Conservation (phyloP, 2,113 vertebrate species). For the Turdus rufiventris region DNA sequence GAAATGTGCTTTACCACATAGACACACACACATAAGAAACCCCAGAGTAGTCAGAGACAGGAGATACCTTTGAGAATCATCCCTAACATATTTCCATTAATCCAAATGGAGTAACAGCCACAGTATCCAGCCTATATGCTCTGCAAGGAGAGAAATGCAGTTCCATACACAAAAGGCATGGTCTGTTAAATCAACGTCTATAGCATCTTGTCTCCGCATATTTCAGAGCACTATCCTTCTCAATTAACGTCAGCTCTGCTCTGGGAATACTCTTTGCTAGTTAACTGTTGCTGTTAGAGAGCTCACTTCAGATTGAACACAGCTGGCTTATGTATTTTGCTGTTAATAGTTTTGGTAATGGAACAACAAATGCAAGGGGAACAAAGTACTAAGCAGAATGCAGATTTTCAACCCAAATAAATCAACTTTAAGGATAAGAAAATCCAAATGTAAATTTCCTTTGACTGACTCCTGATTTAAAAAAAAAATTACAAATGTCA, state of each 20-base stretch:
- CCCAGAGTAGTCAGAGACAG: neutral
- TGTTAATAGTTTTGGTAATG: constrained; percentile 32
- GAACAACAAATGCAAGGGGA: neutral
- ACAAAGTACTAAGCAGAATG: neutral
- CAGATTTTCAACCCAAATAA: constrained; percentile 24
- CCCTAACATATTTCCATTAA: neutral
- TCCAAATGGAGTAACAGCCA: neutral
- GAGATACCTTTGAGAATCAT: constrained; percentile 34
- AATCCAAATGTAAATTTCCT: neutral
- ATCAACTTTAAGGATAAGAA: constrained; percentile 19
- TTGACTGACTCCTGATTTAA: neutral
- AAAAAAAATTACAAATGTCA: neutral
- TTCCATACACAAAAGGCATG: constrained; percentile 26
- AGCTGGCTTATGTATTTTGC: constrained; percentile 45
- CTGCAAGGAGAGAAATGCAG: neutral
- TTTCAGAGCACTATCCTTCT: constrained; percentile 51
- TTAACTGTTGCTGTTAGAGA: constrained; percentile 52
- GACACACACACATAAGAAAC: neutral
- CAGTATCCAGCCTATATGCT: neutral
- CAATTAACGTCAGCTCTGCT: constrained; percentile 52
- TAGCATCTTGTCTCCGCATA: constrained; percentile 40
- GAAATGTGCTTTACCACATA: neutral
- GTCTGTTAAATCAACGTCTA: constrained; percentile 49
- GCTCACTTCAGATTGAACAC: constrained; percentile 35
- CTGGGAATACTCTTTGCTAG: constrained; percentile 46